Evolutionary conservation across 2,888 invertebrate genomes (phyloP), one percentile per base, ranked within the genome.

Genomic region (Coenonympha arcania): DNA sequence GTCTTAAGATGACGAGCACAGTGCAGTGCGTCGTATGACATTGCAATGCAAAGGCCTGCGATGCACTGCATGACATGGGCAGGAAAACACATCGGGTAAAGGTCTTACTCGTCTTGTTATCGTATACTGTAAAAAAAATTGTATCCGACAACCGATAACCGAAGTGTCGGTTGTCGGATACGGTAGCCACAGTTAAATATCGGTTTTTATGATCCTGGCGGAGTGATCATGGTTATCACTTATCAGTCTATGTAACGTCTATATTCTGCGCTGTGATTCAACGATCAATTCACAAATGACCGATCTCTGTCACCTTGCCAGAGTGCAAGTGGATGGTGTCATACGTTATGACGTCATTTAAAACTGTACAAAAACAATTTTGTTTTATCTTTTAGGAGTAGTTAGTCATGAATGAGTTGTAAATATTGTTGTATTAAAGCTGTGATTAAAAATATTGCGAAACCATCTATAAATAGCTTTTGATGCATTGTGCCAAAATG

Each of bases 241-340:
- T n/a, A 6, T 2, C 11, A 15, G 41, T 30, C 41, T 30, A 28
- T 30, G 28, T 40, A 36, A 47, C 30, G 39, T 51, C 44, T 40
- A 50, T 40, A 47, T 48, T 33, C 51, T 19, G 20, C 34, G 45
- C 33, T 42, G 64, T 65, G 63, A 65, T 52, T 65, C 64, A 67
- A 16, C 31, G 48, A 13, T 39, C 15, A 4, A 15, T n/a, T 8
- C 20, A 11, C 37, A 37, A 22, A 37, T 15, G 22, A 22, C 11
- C 41, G 54, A 65, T 45, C 22, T 41, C 67, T 73, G 74, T 69
- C 76, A 72, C 64, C 56, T 60, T 59, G 73, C 69, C 71, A 69
- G 67, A 57, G 53, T 71, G 72, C 71, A 52, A 16, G 50, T 6
- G 61, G 67, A 67, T 50, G 69, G 56, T 40, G 49, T 50, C 65